Evolutionary conservation across 2,113 vertebrate species (phyloP), one percentile per base, ranked within the genome.

Genomic region (Otus sunia): DNA sequence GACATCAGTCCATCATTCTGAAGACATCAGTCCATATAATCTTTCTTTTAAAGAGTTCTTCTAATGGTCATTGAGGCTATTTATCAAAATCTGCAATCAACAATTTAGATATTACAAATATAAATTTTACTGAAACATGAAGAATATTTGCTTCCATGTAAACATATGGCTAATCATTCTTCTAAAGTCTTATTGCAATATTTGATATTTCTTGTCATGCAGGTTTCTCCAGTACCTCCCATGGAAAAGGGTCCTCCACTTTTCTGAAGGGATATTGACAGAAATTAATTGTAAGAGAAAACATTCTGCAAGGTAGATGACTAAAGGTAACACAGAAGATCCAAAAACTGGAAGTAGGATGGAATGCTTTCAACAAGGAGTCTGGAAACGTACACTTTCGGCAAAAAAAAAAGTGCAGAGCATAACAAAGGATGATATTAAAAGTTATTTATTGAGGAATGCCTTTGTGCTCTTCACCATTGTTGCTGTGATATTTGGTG

Each of bases 391-490:
- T 88, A 99, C 99, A 1, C 96, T 98, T 75, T 87, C 97, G 96
- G 99, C 99, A 16, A 99, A 98, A 95, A 99, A 99, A 97, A 99
- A 98, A 95, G 98, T 99, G 64, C 98, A 99, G 88, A 99, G 97
- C 97, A 98, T 99, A 96, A 98, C 97, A 19, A 98, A 98, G 86
- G 97, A 99, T 8, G 99, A 99, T 63, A 97, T 99, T 78, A 99
- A 98, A 96, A 97, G 97, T 96, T 99, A 98, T 97, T 97, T 99
- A 77, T 96, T 98, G 64, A 98, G 98, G 97, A 99, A 99, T 95
- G 99, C 99, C 78, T 99, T 99, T 96, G 99, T 99, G 85, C 98
- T 99, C 63, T 98, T 99, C 92, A 99, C 99, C 1, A 49, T 99
- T n/a, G 92, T 97, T 20, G 99, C 99, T 12, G 99, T 99, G 89